Percentiles rank a stretch among this genome's conserved stretches.
Conservation (phyloP, 1,140 invertebrate genomes). For the Sitobion miscanthi region DNA sequence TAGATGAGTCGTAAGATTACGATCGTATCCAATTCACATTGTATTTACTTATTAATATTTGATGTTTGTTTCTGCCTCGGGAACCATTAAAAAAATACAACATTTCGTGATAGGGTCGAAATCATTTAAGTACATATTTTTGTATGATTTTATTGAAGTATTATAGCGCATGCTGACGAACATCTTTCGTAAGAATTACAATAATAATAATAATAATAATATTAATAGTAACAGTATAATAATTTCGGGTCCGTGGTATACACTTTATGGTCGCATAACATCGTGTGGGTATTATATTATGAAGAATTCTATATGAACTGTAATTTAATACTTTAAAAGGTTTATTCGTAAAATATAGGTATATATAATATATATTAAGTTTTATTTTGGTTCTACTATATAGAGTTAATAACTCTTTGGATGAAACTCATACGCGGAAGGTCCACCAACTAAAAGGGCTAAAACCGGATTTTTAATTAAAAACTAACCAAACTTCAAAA, state of each 20-base stretch:
- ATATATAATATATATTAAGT: not conserved
- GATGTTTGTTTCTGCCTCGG: not conserved
- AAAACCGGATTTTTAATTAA: not conserved
- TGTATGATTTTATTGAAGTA: no score
- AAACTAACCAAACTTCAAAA: not conserved
- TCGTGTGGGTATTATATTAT: not conserved
- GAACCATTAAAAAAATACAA: no score
- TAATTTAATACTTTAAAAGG: slow-evolving; percentile 10
- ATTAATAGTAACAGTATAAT: not conserved
- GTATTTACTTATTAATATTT: not conserved
- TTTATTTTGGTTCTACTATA: not conserved
- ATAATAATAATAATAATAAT: not conserved
- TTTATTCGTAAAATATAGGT: not conserved
- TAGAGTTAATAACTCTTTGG: not conserved
- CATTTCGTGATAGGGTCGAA: no score
- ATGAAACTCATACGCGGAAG: not conserved
- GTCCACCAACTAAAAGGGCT: not conserved
- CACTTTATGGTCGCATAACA: not conserved
- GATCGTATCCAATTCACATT: not conserved
- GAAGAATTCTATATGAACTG: slow-evolving; percentile 7
- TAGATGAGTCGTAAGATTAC: not conserved
- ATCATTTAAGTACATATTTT: no score
- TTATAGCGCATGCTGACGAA: no score
- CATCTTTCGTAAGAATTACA: no score
- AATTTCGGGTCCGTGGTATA: not conserved